These are phyloP conservation scores for Ptychochromis oligacanthus DNA, from an alignment of 2,113 vertebrate genomes.

Conservation along the genomic window DNA sequence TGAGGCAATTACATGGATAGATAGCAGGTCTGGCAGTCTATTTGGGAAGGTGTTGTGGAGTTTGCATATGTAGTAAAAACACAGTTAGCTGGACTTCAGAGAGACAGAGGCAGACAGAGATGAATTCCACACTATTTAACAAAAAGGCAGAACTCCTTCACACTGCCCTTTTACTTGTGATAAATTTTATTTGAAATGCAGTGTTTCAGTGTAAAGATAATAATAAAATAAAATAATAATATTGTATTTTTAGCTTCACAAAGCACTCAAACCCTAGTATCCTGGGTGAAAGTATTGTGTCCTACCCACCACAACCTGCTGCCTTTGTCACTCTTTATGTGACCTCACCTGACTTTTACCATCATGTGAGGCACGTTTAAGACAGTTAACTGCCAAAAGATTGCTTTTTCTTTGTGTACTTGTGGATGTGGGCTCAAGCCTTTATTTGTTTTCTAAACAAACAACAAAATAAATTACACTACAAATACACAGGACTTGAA, in stretches of 20 bases:
- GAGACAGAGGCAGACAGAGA: conserved; percentile 63
- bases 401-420: too few relatives aligned
- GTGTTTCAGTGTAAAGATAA: background rate
- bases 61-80: conserved; percentile 65
- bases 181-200: background rate
- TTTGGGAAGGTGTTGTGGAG: conserved; percentile 52
- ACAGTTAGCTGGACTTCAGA: conserved; percentile 76
- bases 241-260: too few relatives aligned
- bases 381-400: too few relatives aligned
- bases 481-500: background rate
- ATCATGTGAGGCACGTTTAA: too few relatives aligned
- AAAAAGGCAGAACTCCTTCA: background rate
- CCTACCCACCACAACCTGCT: too few relatives aligned
- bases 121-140: conserved; percentile 73
- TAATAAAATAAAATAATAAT: too few relatives aligned
- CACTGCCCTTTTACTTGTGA: background rate
- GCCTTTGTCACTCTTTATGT: too few relatives aligned
- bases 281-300: too few relatives aligned
- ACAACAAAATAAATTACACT: background rate
- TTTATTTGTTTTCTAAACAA: too few relatives aligned
- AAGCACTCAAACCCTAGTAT: too few relatives aligned
- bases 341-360: too few relatives aligned
- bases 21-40: conserved; percentile 65
- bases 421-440: too few relatives aligned
- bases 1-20: conserved; percentile 79